Percentiles rank a stretch among this genome's conserved stretches.
Evolutionary conservation across 2,113 vertebrate genomes (phyloP).

Genomic region (Charadrius vociferus): DNA sequence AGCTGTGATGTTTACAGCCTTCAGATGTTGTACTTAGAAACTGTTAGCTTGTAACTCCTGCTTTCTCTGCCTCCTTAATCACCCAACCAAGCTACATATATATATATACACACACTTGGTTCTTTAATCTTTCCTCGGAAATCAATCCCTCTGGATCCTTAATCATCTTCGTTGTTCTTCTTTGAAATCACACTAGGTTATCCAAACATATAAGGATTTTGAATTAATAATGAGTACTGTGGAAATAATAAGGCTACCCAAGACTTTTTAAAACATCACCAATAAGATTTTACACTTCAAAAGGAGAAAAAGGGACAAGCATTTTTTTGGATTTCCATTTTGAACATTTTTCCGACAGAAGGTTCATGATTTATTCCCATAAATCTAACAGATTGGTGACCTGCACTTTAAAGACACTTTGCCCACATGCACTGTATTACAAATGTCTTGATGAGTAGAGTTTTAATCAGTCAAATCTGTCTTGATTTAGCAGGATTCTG

Average conservation of each 20-base stretch:
- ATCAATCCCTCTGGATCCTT: not conserved
- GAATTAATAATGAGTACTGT: not conserved
- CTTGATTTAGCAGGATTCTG: conserved; percentile 81
- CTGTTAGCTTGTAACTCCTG: not conserved
- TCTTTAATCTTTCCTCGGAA: not conserved
- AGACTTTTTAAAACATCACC: not conserved
- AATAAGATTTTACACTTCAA: not conserved
- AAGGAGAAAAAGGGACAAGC: not conserved
- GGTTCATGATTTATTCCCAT: conserved; percentile 9
- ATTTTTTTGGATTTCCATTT: not conserved
- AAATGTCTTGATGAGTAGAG: conserved; percentile 57
- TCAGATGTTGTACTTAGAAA: not conserved
- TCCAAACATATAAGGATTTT: not conserved
- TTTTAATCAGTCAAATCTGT: conserved; percentile 84
- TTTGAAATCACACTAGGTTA: not conserved
- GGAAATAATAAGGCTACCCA: not conserved
- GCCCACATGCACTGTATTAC: conserved; percentile 13
- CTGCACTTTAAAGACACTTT: conserved; percentile 36
- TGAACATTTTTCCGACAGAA: conserved; percentile 1
- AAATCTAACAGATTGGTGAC: conserved; percentile 29
- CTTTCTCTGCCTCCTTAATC: not conserved
- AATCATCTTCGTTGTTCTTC: not conserved
- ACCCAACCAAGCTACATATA: not conserved
- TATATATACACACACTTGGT: not conserved
- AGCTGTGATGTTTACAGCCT: not conserved